Evolutionary conservation across 2,113 vertebrate species (phyloP).

Genomic region (Aphelocoma coerulescens): DNA sequence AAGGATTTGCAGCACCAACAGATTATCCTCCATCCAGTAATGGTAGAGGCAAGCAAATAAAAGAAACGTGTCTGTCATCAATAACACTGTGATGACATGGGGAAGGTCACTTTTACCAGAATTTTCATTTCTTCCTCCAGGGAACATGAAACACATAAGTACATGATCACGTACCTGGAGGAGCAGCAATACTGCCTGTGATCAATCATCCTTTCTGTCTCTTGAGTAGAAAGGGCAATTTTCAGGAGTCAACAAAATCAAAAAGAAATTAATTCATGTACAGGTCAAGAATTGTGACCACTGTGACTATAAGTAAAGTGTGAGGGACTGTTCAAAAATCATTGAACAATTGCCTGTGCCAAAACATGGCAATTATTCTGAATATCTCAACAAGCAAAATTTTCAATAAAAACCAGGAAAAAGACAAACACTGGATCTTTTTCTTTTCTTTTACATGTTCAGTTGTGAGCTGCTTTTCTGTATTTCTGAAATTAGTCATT

Average conservation of each 20-base stretch:
- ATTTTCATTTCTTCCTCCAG: background rate
- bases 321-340: background rate
- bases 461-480: background rate
- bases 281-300: background rate
- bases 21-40: background rate
- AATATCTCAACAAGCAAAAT: background rate
- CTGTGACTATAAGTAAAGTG: background rate
- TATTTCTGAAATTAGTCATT: background rate
- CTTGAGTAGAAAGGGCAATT: background rate
- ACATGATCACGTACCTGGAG: background rate
- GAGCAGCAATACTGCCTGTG: background rate
- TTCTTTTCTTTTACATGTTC: background rate
- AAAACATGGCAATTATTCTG: background rate
- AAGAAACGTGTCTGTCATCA: background rate
- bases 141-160: background rate
- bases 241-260: background rate
- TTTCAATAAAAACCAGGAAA: background rate
- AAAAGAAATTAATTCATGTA: background rate
- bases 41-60: background rate
- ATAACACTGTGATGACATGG: background rate
- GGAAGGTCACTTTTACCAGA: background rate
- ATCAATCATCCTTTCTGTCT: background rate
- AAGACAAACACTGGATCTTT: background rate
- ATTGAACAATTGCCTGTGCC: background rate
- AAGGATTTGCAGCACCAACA: background rate